phyloP scores from a whole-genome alignment of 2,113 vertebrate species.

The Rhynchomys soricoides region DNA sequence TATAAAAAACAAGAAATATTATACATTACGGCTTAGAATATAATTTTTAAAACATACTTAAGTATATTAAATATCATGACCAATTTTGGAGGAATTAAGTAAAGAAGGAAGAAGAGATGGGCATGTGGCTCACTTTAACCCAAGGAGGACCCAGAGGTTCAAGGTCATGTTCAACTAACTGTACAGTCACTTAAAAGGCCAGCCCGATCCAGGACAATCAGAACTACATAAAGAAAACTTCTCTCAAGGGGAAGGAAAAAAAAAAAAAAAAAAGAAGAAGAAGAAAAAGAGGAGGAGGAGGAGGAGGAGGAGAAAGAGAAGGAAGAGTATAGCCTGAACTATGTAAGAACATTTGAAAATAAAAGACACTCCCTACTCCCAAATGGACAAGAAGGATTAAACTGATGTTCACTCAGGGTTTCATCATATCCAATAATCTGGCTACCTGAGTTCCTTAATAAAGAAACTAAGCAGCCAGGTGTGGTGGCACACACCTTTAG shows the following conservation, averaged over 20 bases:
- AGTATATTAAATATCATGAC: conserved; percentile 49
- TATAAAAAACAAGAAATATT: conserved; percentile 22
- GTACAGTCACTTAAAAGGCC: neutral
- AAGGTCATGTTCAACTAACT: neutral
- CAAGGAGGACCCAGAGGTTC: neutral
- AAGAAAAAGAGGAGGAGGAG: neutral
- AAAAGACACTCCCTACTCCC: neutral
- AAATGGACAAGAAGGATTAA: neutral
- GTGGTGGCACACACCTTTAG: no score
- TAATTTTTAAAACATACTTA: conserved; percentile 43
- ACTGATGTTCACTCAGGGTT: conserved; percentile 34
- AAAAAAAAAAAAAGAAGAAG: neutral
- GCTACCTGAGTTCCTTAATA: neutral
- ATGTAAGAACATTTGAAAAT: neutral
- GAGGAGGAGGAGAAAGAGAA: neutral
- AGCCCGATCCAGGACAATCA: neutral
- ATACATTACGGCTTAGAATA: conserved; percentile 40
- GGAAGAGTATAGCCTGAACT: neutral
- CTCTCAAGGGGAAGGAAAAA: neutral
- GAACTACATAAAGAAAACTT: neutral
- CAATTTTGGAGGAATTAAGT: conserved; percentile 35
- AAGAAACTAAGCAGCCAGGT: conserved; percentile 27
- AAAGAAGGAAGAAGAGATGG: conserved; percentile 33
- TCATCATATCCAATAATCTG: conserved; percentile 46
- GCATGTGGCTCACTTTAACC: neutral